Evolutionary conservation across 2,113 vertebrate species (phyloP).

Genomic region (Sander vitreus): DNA sequence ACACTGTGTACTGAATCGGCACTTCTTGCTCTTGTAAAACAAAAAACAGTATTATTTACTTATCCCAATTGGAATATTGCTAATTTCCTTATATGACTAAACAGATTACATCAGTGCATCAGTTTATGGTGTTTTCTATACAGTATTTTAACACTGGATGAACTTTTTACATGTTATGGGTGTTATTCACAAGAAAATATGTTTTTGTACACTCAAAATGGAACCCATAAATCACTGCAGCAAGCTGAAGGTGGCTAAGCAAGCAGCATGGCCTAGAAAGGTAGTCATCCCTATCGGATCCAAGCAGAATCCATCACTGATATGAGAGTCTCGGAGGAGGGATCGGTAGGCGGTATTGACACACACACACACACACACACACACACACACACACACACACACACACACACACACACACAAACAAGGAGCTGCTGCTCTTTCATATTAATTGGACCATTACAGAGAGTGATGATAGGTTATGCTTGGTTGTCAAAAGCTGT

Average conservation of each 20-base stretch:
- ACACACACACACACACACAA: neutral
- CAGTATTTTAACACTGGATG: neutral
- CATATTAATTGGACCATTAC: constrained; percentile 79
- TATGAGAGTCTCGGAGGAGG: constrained; percentile 66
- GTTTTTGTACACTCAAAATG: constrained; percentile 67
- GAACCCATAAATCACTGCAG: constrained; percentile 78
- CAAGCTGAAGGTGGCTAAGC: constrained; percentile 70
- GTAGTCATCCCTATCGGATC: constrained; percentile 77
- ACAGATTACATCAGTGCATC: neutral
- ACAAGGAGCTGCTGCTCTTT: constrained; percentile 51
- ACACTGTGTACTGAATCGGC: neutral
- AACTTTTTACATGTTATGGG: constrained; percentile 22
- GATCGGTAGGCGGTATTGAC: constrained; percentile 46
- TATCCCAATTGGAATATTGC: neutral
- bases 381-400: constrained; percentile 13
- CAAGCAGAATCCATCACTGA: constrained; percentile 75
- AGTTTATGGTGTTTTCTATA: neutral
- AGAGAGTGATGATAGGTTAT: constrained; percentile 73
- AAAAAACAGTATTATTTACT: neutral
- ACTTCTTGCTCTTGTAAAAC: neutral
- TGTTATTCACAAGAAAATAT: constrained; percentile 50
- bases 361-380: too few relatives aligned
- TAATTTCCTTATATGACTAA: neutral
- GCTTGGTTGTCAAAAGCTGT: constrained; percentile 70
- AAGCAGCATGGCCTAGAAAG: constrained; percentile 78